Evolutionary conservation across 2,113 vertebrate genomes (phyloP).

Genomic region (Platysternon megacephalum): DNA sequence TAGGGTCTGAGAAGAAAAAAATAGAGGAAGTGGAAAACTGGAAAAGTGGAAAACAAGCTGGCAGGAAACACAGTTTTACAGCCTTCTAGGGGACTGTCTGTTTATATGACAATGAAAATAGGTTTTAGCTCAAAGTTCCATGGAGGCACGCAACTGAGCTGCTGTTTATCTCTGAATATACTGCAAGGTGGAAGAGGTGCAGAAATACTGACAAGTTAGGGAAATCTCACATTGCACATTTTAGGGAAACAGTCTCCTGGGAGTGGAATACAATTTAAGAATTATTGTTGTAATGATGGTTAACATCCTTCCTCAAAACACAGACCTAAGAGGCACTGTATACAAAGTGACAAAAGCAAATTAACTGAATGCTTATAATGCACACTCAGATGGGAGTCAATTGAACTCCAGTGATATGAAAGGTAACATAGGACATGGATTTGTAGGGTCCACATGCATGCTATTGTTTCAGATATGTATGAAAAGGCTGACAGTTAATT

Average conservation of each 20-base stretch:
- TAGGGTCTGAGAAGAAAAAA: background rate
- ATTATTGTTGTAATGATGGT: fast-evolving
- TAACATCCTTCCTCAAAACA: background rate
- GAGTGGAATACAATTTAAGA: background rate
- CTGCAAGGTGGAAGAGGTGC: background rate
- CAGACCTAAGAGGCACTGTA: background rate
- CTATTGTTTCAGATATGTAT: background rate
- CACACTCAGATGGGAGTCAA: background rate
- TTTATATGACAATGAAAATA: background rate
- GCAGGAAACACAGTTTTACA: background rate
- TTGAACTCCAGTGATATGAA: background rate
- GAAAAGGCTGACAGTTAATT: background rate
- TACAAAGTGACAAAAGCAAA: background rate
- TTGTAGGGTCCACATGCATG: background rate
- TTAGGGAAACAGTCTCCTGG: background rate
- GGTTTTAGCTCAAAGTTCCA: background rate
- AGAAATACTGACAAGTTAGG: background rate
- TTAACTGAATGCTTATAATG: background rate
- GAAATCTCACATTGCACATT: fast-evolving
- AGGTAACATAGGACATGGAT: background rate
- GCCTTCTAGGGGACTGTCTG: background rate
- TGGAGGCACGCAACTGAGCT: background rate
- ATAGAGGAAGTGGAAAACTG: background rate
- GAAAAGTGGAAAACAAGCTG: background rate
- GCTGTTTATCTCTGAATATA: background rate